These are phyloP conservation scores for Cladorhizidae sp. DNA, from an alignment of 37 sponge, comb jelly and placozoan genomes.

Conservation along the genomic window DNA sequence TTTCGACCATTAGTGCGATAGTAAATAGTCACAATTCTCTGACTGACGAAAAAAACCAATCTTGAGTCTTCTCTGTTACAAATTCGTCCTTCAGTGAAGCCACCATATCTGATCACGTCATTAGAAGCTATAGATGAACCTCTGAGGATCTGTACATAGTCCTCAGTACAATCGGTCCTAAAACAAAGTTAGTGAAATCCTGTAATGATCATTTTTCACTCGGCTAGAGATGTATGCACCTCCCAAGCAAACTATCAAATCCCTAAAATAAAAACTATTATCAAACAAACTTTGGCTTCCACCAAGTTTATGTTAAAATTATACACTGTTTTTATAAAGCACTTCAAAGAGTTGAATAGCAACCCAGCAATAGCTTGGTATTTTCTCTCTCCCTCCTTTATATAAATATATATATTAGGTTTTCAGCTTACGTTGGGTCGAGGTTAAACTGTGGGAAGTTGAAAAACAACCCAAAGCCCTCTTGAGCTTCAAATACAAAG, in stretches of 20 bases:
- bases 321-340: no score
- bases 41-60: neutral
- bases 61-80: neutral
- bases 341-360: no score
- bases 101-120: neutral
- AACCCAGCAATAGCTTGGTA: no score
- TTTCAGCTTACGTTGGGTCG: slow-evolving; percentile 11
- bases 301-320: no score
- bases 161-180: slow-evolving; percentile 8
- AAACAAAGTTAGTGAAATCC: neutral
- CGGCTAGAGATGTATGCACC: no score
- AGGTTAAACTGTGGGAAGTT: neutral
- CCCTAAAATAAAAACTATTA: no score
- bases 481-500: slow-evolving; percentile 32
- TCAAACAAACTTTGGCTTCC: no score
- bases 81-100: neutral
- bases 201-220: no score
- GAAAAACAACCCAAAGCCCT: slow-evolving; percentile 30
- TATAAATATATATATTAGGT: no score
- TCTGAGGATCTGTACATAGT: neutral
- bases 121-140: neutral
- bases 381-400: no score
- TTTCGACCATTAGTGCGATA: slow-evolving; percentile 5
- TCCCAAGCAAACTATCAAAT: no score
- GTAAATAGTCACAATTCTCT: neutral